phyloP scores from a whole-genome alignment of 2,797 vertebrate genomes.

The Centroberyx gerrardi region DNA sequence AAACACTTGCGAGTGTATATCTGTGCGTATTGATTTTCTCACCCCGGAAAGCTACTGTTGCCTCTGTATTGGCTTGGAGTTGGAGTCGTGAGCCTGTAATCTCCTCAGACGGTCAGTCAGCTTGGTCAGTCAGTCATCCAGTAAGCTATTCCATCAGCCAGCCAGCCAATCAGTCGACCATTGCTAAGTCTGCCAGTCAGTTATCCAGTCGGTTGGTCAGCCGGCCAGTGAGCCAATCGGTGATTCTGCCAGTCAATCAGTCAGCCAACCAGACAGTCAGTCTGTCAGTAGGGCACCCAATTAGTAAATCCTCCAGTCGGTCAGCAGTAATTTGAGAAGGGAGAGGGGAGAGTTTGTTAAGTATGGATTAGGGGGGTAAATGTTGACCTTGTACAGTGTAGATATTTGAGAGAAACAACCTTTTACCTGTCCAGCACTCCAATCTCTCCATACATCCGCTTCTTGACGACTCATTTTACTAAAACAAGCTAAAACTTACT shows the following conservation, averaged over 20 bases:
- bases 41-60: constrained; percentile 44
- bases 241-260: constrained; percentile 59
- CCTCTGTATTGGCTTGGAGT: constrained; percentile 57
- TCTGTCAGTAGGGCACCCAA: constrained; percentile 55
- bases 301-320: constrained; percentile 56
- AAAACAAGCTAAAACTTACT: too few relatives aligned
- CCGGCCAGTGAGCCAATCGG: constrained; percentile 46
- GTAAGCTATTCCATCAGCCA: constrained; percentile 65
- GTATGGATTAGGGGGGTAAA: constrained; percentile 6
- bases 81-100: constrained; percentile 57
- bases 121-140: constrained; percentile 53
- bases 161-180: constrained; percentile 63
- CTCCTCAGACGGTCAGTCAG: constrained; percentile 41
- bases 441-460: background rate
- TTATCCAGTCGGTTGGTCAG: constrained; percentile 79
- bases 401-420: constrained; percentile 6
- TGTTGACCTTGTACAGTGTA: constrained; percentile 19
- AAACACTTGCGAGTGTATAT: constrained; percentile 20
- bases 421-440: background rate
- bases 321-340: constrained; percentile 12
- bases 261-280: constrained; percentile 56
- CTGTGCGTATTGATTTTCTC: constrained; percentile 56
- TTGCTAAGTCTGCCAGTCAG: constrained; percentile 74
- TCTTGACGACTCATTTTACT: background rate
- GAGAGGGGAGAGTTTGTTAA: constrained; percentile 1